These are phyloP conservation scores for Alces alces DNA, from an alignment of 2,113 vertebrate species.

Conservation along the genomic window DNA sequence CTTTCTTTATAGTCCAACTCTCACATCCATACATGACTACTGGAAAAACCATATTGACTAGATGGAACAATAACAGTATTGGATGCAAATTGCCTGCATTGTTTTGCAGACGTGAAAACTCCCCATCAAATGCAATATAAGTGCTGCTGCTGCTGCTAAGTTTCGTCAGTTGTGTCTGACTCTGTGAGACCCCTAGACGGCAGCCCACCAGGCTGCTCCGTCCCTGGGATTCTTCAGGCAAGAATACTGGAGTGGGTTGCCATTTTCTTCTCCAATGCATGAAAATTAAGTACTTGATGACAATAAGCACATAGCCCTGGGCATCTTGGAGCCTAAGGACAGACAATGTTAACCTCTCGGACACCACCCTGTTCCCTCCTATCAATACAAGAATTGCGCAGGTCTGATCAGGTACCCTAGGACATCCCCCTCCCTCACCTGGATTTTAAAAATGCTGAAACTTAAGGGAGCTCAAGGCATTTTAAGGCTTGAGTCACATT, in stretches of 20 bases:
- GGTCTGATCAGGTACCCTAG: neutral
- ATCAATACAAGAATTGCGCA: neutral
- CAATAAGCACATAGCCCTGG: neutral
- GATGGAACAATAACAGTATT: neutral
- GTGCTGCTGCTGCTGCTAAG: neutral
- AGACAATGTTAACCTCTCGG: neutral
- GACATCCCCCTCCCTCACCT: neutral
- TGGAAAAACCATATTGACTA: neutral
- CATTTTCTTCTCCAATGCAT: too few relatives aligned
- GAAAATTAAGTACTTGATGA: neutral
- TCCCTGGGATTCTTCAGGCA: too few relatives aligned
- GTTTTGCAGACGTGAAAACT: neutral
- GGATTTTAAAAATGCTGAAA: neutral
- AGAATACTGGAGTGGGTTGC: too few relatives aligned
- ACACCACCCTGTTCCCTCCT: neutral
- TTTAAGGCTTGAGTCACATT: neutral
- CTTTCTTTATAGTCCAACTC: neutral
- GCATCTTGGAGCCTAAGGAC: neutral
- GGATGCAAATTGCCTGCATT: neutral
- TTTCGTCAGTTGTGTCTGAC: too few relatives aligned
- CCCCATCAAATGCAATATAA: neutral
- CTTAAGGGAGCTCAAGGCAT: neutral
- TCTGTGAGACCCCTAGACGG: too few relatives aligned
- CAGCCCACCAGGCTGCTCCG: too few relatives aligned
- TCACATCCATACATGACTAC: neutral